These are phyloP conservation scores for Grapholita molesta DNA, from an alignment of 1,140 invertebrate genomes.

Conservation along the genomic window DNA sequence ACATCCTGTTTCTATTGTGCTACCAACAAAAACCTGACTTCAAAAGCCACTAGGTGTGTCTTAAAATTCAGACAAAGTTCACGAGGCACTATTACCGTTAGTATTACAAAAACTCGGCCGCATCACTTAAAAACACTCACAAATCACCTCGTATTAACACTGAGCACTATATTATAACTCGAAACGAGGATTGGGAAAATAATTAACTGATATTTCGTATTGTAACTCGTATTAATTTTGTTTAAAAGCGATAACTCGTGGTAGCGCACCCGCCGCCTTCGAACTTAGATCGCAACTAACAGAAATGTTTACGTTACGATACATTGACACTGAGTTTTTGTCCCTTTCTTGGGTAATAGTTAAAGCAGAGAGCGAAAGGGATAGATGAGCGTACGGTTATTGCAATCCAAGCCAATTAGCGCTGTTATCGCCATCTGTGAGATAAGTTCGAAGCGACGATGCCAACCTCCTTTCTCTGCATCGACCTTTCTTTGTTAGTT, in stretches of 20 bases:
- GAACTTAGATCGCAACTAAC: constrained; percentile 34
- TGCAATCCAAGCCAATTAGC: constrained; percentile 23
- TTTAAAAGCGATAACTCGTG: neutral
- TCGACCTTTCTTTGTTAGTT: constrained; percentile 4
- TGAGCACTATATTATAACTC: neutral
- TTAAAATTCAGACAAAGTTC: constrained; percentile 57
- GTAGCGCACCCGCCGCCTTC: constrained; percentile 24
- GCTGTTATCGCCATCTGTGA: constrained; percentile 20
- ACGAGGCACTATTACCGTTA: constrained; percentile 61
- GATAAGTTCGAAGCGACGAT: neutral
- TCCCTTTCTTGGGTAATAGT: constrained; percentile 28
- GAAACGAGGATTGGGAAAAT: neutral
- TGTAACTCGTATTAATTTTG: constrained; percentile 6
- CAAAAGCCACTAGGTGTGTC: constrained; percentile 54
- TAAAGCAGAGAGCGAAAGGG: constrained; percentile 14
- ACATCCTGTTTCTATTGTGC: constrained; percentile 45
- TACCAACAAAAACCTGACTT: constrained; percentile 18
- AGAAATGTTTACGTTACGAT: constrained; percentile 36
- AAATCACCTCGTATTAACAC: constrained; percentile 13
- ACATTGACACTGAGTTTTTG: constrained; percentile 30
- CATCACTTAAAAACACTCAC: constrained; percentile 37
- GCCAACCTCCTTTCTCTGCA: neutral
- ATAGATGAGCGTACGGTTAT: constrained; percentile 18
- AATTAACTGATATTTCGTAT: neutral
- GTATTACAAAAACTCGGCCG: constrained; percentile 34